Percentiles rank a stretch among this genome's conserved stretches.
These are phyloP conservation scores for Acrobasis repandana DNA, from an alignment of 2,888 invertebrate genomes.

Conservation along the genomic window DNA sequence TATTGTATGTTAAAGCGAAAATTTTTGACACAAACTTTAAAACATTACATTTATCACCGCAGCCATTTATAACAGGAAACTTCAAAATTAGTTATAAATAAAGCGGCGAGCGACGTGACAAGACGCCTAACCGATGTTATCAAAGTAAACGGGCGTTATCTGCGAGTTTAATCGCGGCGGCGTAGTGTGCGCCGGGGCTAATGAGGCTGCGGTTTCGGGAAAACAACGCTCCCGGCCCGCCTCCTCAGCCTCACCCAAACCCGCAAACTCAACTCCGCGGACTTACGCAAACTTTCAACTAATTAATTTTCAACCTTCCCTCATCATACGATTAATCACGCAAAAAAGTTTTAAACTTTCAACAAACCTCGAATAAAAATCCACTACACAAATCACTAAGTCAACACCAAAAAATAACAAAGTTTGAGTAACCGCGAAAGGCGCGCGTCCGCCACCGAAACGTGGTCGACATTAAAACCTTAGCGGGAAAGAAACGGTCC, in stretches of 20 bases:
- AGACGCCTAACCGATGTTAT: slow-evolving; percentile 57
- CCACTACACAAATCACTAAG: slow-evolving; percentile 53
- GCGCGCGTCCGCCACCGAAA: slow-evolving; percentile 80
- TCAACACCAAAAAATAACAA: slow-evolving; percentile 55
- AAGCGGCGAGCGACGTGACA: slow-evolving; percentile 34
- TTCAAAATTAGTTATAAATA: slow-evolving; percentile 27
- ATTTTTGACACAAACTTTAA: slow-evolving; percentile 1
- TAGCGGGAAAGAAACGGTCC: slow-evolving; percentile 82
- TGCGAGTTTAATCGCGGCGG: slow-evolving; percentile 70
- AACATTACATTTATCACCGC: slow-evolving; percentile 18
- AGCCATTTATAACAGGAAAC: slow-evolving; percentile 22
- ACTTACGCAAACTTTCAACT: slow-evolving; percentile 66
- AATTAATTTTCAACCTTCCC: slow-evolving; percentile 55
- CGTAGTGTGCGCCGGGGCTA: slow-evolving; percentile 75
- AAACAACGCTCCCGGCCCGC: slow-evolving; percentile 64
- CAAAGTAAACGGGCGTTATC: slow-evolving; percentile 66
- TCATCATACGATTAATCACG: slow-evolving; percentile 30
- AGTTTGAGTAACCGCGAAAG: slow-evolving; percentile 70
- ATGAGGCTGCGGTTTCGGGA: slow-evolving; percentile 77
- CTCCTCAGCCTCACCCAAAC: slow-evolving; percentile 42
- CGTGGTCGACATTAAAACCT: slow-evolving; percentile 83
- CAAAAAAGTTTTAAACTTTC: slow-evolving; percentile 31
- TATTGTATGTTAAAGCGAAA: neutral
- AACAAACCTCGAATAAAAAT: slow-evolving; percentile 37
- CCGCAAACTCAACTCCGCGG: slow-evolving; percentile 52